Base-by-base conservation (phyloP, 1,140 invertebrate genomes). In the Solenopsis invicta region DNA sequence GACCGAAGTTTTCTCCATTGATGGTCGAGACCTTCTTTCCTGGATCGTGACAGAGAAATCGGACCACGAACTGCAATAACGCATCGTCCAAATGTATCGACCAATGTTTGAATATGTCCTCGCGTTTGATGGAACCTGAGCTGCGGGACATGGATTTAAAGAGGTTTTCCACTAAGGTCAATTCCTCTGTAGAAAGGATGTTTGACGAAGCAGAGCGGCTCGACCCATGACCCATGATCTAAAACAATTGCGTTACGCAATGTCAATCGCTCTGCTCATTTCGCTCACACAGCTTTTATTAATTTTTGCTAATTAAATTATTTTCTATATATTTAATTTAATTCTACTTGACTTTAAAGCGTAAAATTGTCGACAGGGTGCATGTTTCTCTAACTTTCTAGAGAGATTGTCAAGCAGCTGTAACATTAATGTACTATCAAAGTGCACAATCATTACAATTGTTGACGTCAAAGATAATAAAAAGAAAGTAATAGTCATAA, bases 21-120 rank as follows among this genome's bases (percentile, higher is more conserved):
- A 95, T 91, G 0, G 93, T 92, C 0, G 95, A 95, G 0, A 92
- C 91, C 61, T 93, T 94, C 72, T 95, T 95, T 0, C 95, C 93
- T 6, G 95, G 95, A 45, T 95, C 94, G 24, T 95, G 93, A 54
- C 95, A 95, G 8, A 95, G 92, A 67, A 95, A 95, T 29, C 92
- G 89, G 6, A 95, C 93, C 6, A 95, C 93, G 54, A 94, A 95
- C 86, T 95, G 95, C 9, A 95, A 78, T 6, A 95, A 61, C 6
- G 88, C 82, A 8, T 95, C 94, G 54, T 95, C 95, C 48, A 95
- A 78, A 59, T 95, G 95, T 5, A 85, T 92, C 6, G 95, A 95
- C 95, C 95, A 95, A 64, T 95, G 95, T 29, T 95, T 95, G 81
- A 95, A 95, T 81, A 95, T 95, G 69, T 95, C 95, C 50, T 95